phyloP scores from a whole-genome alignment of 2,113 vertebrate species.

The Cervus canadensis region DNA sequence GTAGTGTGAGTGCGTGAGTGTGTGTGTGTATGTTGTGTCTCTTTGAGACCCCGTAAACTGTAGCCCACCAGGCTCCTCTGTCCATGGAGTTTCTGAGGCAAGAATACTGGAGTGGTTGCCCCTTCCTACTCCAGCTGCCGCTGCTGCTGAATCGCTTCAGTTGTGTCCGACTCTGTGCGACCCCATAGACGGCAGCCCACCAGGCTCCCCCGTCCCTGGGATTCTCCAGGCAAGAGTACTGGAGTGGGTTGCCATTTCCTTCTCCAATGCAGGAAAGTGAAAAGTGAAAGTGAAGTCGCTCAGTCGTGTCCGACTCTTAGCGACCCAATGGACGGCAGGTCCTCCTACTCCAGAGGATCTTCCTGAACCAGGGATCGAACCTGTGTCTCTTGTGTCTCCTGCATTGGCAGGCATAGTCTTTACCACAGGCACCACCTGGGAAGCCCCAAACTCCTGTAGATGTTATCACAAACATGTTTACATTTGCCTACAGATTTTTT shows the following conservation, averaged over 20 bases:
- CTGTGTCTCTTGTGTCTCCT: background rate
- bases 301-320: fast-evolving
- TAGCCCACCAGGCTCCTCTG: background rate
- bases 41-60: background rate
- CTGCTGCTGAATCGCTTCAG: no score
- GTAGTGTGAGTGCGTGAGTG: background rate
- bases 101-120: no score
- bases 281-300: background rate
- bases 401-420: background rate
- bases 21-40: background rate
- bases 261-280: background rate
- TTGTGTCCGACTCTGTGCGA: background rate
- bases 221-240: background rate
- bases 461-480: background rate
- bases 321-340: background rate
- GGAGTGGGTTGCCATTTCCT: background rate
- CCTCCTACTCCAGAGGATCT: background rate
- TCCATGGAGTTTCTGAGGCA: no score
- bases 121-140: no score
- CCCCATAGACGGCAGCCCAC: background rate
- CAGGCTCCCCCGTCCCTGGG: background rate
- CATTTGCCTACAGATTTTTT: background rate
- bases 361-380: background rate
- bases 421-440: background rate
- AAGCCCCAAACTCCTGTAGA: background rate